phyloP scores from a whole-genome alignment of 2,797 vertebrate genomes.

The Sandelia bainsii region DNA sequence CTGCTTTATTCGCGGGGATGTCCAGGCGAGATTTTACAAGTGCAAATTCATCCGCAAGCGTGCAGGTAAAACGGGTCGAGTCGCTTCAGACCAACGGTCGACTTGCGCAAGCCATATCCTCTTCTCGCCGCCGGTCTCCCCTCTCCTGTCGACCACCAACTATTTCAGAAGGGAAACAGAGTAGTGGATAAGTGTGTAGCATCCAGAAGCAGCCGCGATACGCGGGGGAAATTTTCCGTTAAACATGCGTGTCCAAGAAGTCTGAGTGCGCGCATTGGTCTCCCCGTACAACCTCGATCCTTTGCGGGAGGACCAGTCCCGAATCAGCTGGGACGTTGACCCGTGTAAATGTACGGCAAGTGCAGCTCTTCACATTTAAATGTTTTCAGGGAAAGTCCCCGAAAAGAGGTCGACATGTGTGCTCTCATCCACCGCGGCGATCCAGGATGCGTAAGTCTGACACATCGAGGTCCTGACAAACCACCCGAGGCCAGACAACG shows the following conservation, averaged over 20 bases:
- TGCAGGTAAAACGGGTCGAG: constrained; percentile 74
- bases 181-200: constrained; percentile 15
- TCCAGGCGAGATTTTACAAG: constrained; percentile 51
- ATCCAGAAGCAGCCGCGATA: constrained; percentile 33
- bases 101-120: constrained; percentile 72
- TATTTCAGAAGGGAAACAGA: background rate
- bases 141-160: constrained; percentile 7
- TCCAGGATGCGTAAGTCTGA: constrained; percentile 43
- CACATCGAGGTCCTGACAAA: constrained; percentile 27
- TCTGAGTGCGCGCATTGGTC: constrained; percentile 71
- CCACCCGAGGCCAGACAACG: constrained; percentile 33
- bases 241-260: constrained; percentile 66
- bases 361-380: constrained; percentile 41
- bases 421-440: constrained; percentile 43
- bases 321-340: constrained; percentile 53
- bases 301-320: constrained; percentile 48
- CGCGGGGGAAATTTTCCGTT: constrained; percentile 73
- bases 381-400: constrained; percentile 58
- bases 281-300: constrained; percentile 70
- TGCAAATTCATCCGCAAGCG: constrained; percentile 66
- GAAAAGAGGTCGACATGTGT: constrained; percentile 43
- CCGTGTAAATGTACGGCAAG: constrained; percentile 8
- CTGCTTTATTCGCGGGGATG: constrained; percentile 32
- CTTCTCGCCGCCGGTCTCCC: constrained; percentile 3
- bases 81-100: constrained; percentile 62